These are phyloP conservation scores for Drosophila gunungcola DNA, from an alignment of 1,140 invertebrate genomes.

Conservation along the genomic window DNA sequence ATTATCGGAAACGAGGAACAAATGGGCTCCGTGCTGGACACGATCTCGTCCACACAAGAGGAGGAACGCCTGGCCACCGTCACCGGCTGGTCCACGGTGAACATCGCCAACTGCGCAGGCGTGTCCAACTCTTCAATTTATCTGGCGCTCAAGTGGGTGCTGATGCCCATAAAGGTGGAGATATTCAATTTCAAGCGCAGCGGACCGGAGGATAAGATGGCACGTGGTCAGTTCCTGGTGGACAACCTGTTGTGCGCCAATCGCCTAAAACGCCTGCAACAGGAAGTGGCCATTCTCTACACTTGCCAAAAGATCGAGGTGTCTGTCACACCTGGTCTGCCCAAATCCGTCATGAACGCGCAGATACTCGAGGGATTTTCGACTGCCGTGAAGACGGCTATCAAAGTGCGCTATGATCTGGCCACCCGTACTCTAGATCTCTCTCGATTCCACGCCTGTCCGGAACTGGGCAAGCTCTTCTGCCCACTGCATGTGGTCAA, in stretches of 20 bases:
- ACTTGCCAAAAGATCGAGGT: conserved; percentile 16
- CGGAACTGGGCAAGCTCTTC: conserved; percentile 16
- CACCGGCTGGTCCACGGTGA: conserved; percentile 49
- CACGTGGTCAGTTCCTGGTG: conserved; percentile 22
- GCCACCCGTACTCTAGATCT: conserved; percentile 20
- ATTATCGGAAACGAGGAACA: background rate
- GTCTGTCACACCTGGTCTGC: conserved; percentile 19
- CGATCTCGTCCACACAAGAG: conserved; percentile 3
- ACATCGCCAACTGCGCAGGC: conserved; percentile 21
- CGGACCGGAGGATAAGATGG: background rate
- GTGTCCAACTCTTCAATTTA: conserved; percentile 23
- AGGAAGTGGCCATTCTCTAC: conserved; percentile 12
- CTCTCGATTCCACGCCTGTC: conserved; percentile 32
- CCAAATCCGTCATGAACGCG: background rate
- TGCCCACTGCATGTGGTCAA: conserved; percentile 34
- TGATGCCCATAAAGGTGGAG: conserved; percentile 30
- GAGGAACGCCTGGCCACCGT: conserved; percentile 11
- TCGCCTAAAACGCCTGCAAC: conserved; percentile 32
- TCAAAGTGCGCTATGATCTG: conserved; percentile 26
- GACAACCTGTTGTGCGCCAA: conserved; percentile 49
- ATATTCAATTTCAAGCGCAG: conserved; percentile 42
- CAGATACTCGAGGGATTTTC: background rate
- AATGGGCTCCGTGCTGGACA: conserved; percentile 12
- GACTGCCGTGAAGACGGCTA: conserved; percentile 4
- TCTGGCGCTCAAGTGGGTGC: conserved; percentile 37